A percentile compares a stretch with the other conserved stretches of the same genome.
These are phyloP conservation scores for Lepidonotus clava DNA, from an alignment of 2,888 invertebrate genomes.

Conservation along the genomic window DNA sequence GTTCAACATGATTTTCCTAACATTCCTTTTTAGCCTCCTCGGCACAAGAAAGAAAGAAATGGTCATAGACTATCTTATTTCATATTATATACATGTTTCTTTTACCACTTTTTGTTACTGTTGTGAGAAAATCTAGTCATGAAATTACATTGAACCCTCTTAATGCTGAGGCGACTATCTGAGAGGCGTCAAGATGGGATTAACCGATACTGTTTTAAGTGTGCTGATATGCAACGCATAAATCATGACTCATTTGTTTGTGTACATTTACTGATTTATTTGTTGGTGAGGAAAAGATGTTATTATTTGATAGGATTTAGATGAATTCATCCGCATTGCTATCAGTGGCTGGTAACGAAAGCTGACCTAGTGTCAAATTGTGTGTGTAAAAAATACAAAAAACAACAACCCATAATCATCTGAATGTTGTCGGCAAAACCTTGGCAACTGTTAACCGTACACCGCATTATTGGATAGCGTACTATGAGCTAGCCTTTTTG, in stretches of 20 bases:
- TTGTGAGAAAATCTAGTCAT: constrained; percentile 37
- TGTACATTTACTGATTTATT: background rate
- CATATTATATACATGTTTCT: background rate
- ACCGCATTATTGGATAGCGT: constrained; percentile 9
- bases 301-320: constrained; percentile 31
- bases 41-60: background rate
- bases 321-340: constrained; percentile 38
- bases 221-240: constrained; percentile 32
- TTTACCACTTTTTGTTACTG: constrained; percentile 17
- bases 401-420: background rate
- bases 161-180: too few relatives aligned
- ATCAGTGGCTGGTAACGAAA: background rate
- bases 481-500: constrained; percentile 43
- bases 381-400: too few relatives aligned
- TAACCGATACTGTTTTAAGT: background rate
- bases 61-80: background rate
- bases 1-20: constrained; percentile 32
- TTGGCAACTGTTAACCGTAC: constrained; percentile 15
- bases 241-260: constrained; percentile 21
- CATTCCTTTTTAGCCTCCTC: background rate
- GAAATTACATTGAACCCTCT: background rate
- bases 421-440: constrained; percentile 9
- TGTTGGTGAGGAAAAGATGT: background rate
- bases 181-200: background rate
- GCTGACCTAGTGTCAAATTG: constrained; percentile 39